Evolutionary conservation across 2,888 invertebrate genomes (phyloP).

Genomic region (Pomacea canaliculata): DNA sequence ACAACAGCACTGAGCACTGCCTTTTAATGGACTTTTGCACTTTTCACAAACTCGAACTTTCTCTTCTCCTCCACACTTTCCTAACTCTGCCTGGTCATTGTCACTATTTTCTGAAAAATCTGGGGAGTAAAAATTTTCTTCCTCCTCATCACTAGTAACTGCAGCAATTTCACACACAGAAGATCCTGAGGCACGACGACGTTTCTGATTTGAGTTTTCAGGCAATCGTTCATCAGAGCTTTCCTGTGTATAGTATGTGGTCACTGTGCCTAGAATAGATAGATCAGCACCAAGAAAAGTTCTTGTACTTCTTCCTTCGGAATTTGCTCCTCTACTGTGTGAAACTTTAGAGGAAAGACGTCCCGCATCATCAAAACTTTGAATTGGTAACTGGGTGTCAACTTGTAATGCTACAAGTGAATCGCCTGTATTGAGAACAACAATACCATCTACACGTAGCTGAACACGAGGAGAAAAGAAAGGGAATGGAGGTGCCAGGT

Average conservation of each 20-base stretch:
- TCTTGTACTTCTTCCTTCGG: slow-evolving; percentile 29
- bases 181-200: slow-evolving; percentile 22
- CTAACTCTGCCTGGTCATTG: slow-evolving; percentile 31
- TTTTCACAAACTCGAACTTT: slow-evolving; percentile 32
- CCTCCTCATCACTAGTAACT: slow-evolving; percentile 28
- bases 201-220: slow-evolving; percentile 34
- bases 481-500: slow-evolving; percentile 77
- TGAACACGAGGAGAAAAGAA: slow-evolving; percentile 63
- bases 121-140: slow-evolving; percentile 36
- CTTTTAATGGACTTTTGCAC: slow-evolving; percentile 24
- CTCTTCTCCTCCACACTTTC: slow-evolving; percentile 13
- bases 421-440: slow-evolving; percentile 88
- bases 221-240: slow-evolving; percentile 9
- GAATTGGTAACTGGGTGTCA: slow-evolving; percentile 36
- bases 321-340: background rate
- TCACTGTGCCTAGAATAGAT: slow-evolving; percentile 36
- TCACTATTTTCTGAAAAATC: slow-evolving; percentile 38
- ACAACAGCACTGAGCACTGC: slow-evolving; percentile 15
- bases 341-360: slow-evolving; percentile 31
- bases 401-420: slow-evolving; percentile 80
- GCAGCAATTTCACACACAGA: slow-evolving; percentile 30
- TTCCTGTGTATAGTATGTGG: slow-evolving; percentile 37
- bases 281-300: slow-evolving; percentile 36
- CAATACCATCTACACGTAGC: slow-evolving; percentile 74
- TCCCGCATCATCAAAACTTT: slow-evolving; percentile 37